Percentiles rank a stretch among this genome's conserved stretches.
Conservation (phyloP, 2,113 vertebrate genomes). For the Balaeniceps rex region DNA sequence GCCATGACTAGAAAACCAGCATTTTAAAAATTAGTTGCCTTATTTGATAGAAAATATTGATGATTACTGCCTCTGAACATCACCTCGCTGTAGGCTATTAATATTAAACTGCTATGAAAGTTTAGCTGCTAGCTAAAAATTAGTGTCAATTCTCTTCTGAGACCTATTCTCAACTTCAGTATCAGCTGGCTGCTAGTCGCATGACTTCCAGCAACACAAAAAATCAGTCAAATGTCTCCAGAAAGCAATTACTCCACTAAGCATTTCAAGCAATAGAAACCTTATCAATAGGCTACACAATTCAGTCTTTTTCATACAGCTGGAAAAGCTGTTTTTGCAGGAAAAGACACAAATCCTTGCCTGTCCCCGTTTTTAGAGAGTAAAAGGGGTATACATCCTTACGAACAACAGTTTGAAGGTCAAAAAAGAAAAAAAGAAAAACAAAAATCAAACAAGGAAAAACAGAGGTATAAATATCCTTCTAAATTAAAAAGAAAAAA, state of each 20-base stretch:
- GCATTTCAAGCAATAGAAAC: background rate
- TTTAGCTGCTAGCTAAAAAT: background rate
- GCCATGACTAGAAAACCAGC: background rate
- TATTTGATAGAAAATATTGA: background rate
- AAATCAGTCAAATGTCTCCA: background rate
- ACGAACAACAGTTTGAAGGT: background rate
- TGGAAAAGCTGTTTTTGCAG: background rate
- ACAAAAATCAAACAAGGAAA: background rate
- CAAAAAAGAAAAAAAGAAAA: background rate
- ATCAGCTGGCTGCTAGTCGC: background rate
- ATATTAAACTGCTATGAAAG: background rate
- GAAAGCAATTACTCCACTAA: background rate
- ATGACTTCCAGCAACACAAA: background rate
- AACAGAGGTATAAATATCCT: background rate
- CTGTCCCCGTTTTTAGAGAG: background rate
- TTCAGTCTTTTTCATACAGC: background rate
- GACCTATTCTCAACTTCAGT: background rate
- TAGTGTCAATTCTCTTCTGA: background rate
- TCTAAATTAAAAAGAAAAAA: background rate
- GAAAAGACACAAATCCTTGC: background rate
- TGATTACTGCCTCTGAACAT: background rate
- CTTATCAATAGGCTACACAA: background rate
- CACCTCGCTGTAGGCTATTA: background rate
- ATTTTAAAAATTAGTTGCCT: background rate
- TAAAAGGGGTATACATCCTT: background rate